phyloP scores from a whole-genome alignment of 2,888 invertebrate species.

The Dicycla oo region DNA sequence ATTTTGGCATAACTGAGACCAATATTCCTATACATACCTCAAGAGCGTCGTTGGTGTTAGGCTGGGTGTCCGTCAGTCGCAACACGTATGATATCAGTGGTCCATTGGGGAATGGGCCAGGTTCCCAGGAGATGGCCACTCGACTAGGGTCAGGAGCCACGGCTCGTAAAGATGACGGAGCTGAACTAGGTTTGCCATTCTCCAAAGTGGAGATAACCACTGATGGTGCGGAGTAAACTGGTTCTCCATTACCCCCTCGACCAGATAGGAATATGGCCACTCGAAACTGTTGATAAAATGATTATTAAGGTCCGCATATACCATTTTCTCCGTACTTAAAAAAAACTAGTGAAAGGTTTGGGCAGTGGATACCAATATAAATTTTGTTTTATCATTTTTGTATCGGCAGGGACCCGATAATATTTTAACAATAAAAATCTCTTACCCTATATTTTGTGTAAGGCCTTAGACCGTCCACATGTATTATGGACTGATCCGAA shows the following conservation, averaged over 20 bases:
- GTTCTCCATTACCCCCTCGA: slow-evolving; percentile 92
- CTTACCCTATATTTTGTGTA: slow-evolving; percentile 97
- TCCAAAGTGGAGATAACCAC: slow-evolving; percentile 94
- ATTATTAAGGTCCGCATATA: not conserved
- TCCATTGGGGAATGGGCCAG: slow-evolving; percentile 96
- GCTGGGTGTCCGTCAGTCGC: slow-evolving; percentile 91
- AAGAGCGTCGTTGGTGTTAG: slow-evolving; percentile 91
- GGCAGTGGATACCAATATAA: not conserved
- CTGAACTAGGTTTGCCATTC: slow-evolving; percentile 93
- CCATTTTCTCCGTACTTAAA: not conserved
- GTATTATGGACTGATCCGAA: slow-evolving; percentile 92
- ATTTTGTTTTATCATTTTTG: not conserved
- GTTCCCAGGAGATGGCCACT: slow-evolving; percentile 96
- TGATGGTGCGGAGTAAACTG: slow-evolving; percentile 94
- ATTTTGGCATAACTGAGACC: not conserved
- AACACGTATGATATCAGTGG: slow-evolving; percentile 96
- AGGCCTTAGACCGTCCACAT: slow-evolving; percentile 95
- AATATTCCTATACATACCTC: slow-evolving; percentile 88
- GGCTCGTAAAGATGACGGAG: slow-evolving; percentile 93
- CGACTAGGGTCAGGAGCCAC: slow-evolving; percentile 95
- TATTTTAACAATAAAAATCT: not conserved
- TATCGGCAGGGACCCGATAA: not conserved
- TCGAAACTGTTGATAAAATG: slow-evolving; percentile 92
- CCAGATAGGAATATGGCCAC: slow-evolving; percentile 95
- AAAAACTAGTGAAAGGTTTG: not conserved